Evolutionary conservation across 2,797 vertebrate species (phyloP), one percentile per base, ranked within the genome.

Genomic region (Enteromius argenteus): DNA sequence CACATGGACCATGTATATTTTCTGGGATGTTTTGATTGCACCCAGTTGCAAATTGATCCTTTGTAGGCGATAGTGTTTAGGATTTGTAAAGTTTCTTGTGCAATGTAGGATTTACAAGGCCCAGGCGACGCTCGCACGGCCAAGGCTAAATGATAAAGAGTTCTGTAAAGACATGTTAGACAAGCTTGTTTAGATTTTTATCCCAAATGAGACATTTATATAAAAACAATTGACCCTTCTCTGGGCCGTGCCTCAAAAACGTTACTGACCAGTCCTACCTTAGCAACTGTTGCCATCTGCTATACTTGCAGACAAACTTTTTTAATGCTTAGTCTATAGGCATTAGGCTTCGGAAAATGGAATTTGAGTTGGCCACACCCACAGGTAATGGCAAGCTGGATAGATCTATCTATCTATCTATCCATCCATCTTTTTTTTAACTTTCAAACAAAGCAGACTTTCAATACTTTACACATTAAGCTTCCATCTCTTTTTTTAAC

Each of bases 1-100:
- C 90, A 94, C 90, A 92, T 92, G 90, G 90, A 92, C 84, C 77
- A 83, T 90, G 88, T 91, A 94, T 93, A 91, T 91, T 91, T 90
- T 88, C 80, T 89, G 90, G 90, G 86, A 91, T 81, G 84, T 84
- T 88, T 89, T 89, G 89, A 92, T 92, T 91, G 90, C 90, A 90
- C 90, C 89, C 85, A 78, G 90, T 91, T 81, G 49, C 73, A 66
- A 92, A 90, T 92, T 92, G 91, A 93, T 91, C 88, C 90, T 76
- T 87, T 85, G 78, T 75, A 83, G 66, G 81, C 87, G 81, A 81
- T 83, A 86, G 85, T 86, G 86, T 75, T 49, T 85, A 88, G 53
- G 66, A 72, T 84, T 88, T 69, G 60, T 71, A 44, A 84, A 58
- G 62, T 86, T 86, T 46, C 84, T 79, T 56, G 74, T 79, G 81